Evolutionary conservation across 2,797 vertebrate genomes (phyloP), one percentile per base, ranked within the genome.

Genomic region (Coendou prehensilis): DNA sequence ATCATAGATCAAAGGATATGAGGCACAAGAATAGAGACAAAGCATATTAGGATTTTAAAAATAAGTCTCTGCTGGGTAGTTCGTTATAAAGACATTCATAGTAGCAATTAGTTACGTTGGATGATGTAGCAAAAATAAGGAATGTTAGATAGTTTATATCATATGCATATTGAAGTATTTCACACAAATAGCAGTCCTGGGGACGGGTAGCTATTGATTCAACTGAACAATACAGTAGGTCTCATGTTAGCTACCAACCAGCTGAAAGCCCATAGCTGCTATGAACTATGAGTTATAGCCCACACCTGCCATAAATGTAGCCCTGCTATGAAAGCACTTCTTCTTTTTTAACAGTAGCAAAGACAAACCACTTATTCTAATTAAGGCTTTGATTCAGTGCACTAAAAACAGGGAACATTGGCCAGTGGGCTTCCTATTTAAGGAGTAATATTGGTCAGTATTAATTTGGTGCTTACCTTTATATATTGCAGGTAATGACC

Each of bases 21-120:
- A 94, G 14, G 13, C 17, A 47, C 28, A 7, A 52, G 33, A 82
- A 7, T 20, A 89, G 26, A 81, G 26, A 13, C 63, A 17, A 88
- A 85, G 47, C 57, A 11, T 45, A 7, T 81, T 93, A 54, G 26
- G 63, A n/a, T 94, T 95, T 87, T 94, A 81, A 63, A 69, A 95
- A 41, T 67, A 92, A 80, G 30, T 73, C 37, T 94, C 59, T 71
- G 33, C 33, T 75, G 41, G 52, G 10, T 87, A 87, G 54, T 89
- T 93, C 47, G 87, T 93, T 71, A 22, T 88, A 79, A 93, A 97
- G 67, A 67, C 20, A 83, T 50, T 86, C 63, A 50, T 7, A 75
- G 26, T 63, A 92, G 64, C n/a, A 76, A 41, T 33, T 87, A 91
- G 59, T 85, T 95, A 26, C 67, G 26, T 73, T 92, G 80, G 30